A percentile compares a stretch with the other conserved stretches of the same genome.
Conservation (phyloP, 2,113 vertebrate species). For the Prionailurus viverrinus region DNA sequence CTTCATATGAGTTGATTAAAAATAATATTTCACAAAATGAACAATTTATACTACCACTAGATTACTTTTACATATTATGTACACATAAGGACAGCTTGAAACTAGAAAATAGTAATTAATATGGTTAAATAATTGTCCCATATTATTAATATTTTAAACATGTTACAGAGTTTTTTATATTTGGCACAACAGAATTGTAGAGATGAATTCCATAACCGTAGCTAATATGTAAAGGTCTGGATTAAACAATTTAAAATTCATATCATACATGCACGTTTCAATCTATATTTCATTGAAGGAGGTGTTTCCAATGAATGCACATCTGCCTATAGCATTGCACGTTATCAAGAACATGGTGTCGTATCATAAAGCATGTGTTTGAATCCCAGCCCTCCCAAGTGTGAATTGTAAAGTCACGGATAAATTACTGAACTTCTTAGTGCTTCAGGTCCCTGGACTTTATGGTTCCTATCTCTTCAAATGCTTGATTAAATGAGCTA, state of each 20-base stretch:
- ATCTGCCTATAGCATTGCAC: background rate
- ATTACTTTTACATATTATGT: background rate
- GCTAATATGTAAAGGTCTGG: background rate
- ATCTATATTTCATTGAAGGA: background rate
- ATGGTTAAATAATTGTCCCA: background rate
- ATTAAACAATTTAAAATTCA: background rate
- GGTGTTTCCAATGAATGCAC: background rate
- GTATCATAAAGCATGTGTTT: background rate
- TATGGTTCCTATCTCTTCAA: background rate
- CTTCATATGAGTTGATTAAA: background rate
- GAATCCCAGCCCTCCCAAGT: background rate
- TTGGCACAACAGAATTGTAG: background rate
- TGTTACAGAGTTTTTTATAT: background rate
- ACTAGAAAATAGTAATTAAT: background rate
- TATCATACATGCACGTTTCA: background rate
- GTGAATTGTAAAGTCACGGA: background rate
- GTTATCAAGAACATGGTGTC: background rate
- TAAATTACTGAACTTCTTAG: background rate
- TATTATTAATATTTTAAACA: background rate
- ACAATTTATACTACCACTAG: background rate
- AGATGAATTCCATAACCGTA: background rate
- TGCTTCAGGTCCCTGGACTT: background rate
- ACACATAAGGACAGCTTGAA: background rate
- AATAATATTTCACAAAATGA: background rate
- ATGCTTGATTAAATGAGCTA: background rate